Evolutionary conservation across 2,888 invertebrate genomes (phyloP).

Genomic region (Octonoba sinensis): DNA sequence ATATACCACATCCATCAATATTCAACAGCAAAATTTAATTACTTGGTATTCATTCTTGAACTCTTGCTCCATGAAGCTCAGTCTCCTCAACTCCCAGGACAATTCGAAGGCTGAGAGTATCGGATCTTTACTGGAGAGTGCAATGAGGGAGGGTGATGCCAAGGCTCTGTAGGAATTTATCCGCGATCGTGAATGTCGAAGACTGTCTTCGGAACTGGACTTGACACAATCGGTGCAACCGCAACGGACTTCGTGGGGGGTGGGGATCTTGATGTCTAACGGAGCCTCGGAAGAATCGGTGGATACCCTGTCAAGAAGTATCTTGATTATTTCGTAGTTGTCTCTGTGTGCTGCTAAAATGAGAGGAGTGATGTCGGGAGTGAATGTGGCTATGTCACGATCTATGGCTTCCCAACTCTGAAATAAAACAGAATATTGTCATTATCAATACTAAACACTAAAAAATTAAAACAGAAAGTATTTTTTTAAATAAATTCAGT

Average conservation of each 20-base stretch:
- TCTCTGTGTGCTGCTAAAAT: conserved; percentile 73
- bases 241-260: conserved; percentile 75
- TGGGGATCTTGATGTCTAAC: conserved; percentile 45
- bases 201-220: conserved; percentile 73
- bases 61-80: conserved; percentile 75
- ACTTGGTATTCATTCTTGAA: conserved; percentile 74
- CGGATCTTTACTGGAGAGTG: conserved; percentile 91
- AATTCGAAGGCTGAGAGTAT: conserved; percentile 93
- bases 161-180: conserved; percentile 93
- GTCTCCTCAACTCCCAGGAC: conserved; percentile 74
- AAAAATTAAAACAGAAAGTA: background rate
- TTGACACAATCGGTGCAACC: conserved; percentile 88
- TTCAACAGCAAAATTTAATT: conserved; percentile 16
- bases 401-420: conserved; percentile 67
- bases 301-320: conserved; percentile 82
- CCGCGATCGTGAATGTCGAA: conserved; percentile 87
- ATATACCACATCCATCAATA: too few relatives aligned
- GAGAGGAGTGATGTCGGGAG: conserved; percentile 93
- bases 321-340: conserved; percentile 82
- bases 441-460: background rate
- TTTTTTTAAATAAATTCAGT: background rate
- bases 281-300: conserved; percentile 73
- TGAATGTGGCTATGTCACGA: conserved; percentile 78
- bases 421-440: conserved; percentile 19
- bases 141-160: conserved; percentile 93